phyloP scores from a whole-genome alignment of 2,797 vertebrate species.

The Anas bernieri region DNA sequence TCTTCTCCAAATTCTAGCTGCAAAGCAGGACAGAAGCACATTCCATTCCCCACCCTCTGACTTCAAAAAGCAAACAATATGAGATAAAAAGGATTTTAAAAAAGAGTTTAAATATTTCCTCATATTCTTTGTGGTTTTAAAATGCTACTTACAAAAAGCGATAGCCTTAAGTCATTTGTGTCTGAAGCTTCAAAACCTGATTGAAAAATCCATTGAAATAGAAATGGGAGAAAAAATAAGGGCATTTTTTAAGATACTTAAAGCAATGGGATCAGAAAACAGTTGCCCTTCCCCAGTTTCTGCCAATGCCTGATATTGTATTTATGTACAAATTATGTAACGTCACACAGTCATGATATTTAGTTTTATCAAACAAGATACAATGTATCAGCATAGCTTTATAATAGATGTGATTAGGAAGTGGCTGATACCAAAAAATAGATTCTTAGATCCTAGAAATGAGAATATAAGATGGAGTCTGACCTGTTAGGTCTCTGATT shows the following conservation, averaged over 20 bases:
- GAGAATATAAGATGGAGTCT: not conserved
- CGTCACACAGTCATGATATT: not conserved
- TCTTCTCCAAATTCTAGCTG: not conserved
- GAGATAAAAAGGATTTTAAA: not conserved
- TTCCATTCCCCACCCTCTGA: rapidly evolving
- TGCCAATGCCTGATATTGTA: not conserved
- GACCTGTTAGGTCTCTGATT: not conserved
- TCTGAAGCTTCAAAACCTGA: not conserved
- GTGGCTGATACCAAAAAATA: not conserved
- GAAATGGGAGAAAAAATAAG: rapidly evolving
- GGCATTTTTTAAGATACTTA: not conserved
- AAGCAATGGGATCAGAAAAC: not conserved
- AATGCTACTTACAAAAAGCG: not conserved
- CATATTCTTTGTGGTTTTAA: not conserved
- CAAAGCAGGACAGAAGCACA: not conserved
- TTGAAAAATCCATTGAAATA: not conserved
- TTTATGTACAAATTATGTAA: not conserved
- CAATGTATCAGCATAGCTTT: not conserved
- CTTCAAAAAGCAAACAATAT: not conserved
- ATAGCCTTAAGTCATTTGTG: not conserved
- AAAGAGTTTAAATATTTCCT: not conserved
- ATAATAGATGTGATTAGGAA: not conserved
- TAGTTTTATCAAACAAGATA: not conserved
- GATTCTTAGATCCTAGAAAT: not conserved
- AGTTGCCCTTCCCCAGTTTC: not conserved